These are phyloP conservation scores for Perognathus longimembris DNA, from an alignment of 2,113 vertebrate genomes.

Conservation along the genomic window DNA sequence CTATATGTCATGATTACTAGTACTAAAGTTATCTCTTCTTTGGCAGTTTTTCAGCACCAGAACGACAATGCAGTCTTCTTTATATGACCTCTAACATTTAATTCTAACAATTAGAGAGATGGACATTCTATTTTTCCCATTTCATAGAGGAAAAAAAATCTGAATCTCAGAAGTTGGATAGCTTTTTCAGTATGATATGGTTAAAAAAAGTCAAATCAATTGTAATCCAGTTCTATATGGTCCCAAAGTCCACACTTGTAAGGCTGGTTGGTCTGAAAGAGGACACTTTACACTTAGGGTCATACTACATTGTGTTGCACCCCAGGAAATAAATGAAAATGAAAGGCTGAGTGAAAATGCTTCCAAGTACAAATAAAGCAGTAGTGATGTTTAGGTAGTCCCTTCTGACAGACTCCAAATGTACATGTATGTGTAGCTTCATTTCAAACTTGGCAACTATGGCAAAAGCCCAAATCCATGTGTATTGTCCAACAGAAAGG, in stretches of 20 bases:
- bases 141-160: conserved; percentile 30
- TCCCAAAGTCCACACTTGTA: background rate
- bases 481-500: background rate
- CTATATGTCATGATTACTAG: background rate
- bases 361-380: background rate
- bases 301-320: background rate
- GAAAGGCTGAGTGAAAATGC: background rate
- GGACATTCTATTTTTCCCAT: background rate
- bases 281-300: background rate
- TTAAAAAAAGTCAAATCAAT: too few species aligned
- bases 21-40: conserved; percentile 24
- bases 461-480: too few species aligned
- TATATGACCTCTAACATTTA: background rate
- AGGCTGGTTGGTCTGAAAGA: background rate
- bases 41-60: conserved; percentile 2
- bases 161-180: too few species aligned
- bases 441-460: background rate
- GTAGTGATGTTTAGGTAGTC: background rate
- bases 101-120: conserved; percentile 21
- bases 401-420: background rate
- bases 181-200: too few species aligned
- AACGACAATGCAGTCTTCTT: background rate
- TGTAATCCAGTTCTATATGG: too few species aligned
- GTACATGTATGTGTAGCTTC: background rate
- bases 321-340: too few species aligned